Evolutionary conservation across 1,140 invertebrate species (phyloP).

Genomic region (Euura lappo): DNA sequence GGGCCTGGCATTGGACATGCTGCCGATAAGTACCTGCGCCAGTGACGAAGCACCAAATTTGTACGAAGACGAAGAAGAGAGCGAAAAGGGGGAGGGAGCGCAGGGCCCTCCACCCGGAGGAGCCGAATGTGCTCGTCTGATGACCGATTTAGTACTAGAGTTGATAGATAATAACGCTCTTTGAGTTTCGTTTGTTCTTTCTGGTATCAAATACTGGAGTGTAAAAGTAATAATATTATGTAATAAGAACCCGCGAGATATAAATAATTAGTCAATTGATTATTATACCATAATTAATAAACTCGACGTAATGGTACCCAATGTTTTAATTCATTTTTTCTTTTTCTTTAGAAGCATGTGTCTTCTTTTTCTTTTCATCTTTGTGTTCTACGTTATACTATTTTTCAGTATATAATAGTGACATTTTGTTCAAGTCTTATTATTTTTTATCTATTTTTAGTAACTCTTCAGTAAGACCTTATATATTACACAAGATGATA

Average conservation of each 20-base stretch:
- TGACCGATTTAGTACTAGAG: slow-evolving; percentile 57
- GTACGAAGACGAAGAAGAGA: slow-evolving; percentile 61
- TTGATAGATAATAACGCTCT: slow-evolving; percentile 50
- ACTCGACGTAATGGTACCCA: background rate
- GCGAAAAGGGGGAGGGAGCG: slow-evolving; percentile 21
- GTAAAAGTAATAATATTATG: background rate
- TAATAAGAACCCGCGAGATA: too few species aligned
- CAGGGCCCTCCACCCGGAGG: slow-evolving; percentile 48
- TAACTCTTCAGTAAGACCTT: background rate
- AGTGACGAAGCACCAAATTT: slow-evolving; percentile 74
- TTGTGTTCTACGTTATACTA: background rate
- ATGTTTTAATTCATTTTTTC: background rate
- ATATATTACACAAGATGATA: background rate
- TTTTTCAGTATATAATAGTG: background rate
- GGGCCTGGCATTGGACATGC: slow-evolving; percentile 72
- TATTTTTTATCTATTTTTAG: background rate
- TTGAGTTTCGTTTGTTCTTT: slow-evolving; percentile 20
- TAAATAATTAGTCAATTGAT: too few species aligned
- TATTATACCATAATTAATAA: too few species aligned
- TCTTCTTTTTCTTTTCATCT: too few species aligned
- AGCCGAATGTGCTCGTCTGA: slow-evolving; percentile 50
- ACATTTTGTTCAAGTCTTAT: background rate
- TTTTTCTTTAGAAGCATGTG: background rate
- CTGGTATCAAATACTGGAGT: background rate
- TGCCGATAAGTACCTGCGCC: slow-evolving; percentile 74